phyloP scores from a whole-genome alignment of 23 tunicate genomes.

The Botrylloides violaceus region DNA sequence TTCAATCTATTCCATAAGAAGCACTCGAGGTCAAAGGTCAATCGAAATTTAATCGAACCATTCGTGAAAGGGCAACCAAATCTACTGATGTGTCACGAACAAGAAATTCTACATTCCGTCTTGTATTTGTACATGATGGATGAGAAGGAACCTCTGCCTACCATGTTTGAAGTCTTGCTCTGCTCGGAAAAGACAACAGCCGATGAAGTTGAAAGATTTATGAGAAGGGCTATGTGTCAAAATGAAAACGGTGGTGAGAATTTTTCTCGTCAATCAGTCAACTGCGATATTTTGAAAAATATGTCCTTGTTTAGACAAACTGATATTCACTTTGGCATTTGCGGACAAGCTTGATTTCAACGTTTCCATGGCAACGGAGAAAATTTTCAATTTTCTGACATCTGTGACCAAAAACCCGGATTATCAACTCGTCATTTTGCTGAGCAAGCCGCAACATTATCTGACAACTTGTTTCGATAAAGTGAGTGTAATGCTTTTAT shows the following conservation, averaged over 20 bases:
- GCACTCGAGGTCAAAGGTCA: not conserved
- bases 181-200: slow-evolving; percentile 46
- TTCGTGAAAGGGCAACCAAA: slow-evolving; percentile 40
- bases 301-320: slow-evolving; percentile 15
- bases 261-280: too few species aligned
- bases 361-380: slow-evolving; percentile 47
- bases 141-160: slow-evolving; percentile 45
- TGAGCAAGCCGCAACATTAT: slow-evolving; percentile 48
- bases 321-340: slow-evolving; percentile 39
- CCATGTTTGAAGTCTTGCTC: slow-evolving; percentile 55
- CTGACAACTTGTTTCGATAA: slow-evolving; percentile 54
- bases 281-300: too few species aligned
- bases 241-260: slow-evolving; percentile 2
- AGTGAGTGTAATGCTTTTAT: slow-evolving; percentile 4
- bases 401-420: slow-evolving; percentile 17
- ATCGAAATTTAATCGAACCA: slow-evolving; percentile 19
- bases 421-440: slow-evolving; percentile 38
- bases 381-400: slow-evolving; percentile 31
- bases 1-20: slow-evolving; percentile 7
- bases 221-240: slow-evolving; percentile 46
- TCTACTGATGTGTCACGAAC: slow-evolving; percentile 39
- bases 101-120: slow-evolving; percentile 31
- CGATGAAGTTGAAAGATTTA: slow-evolving; percentile 51
- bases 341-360: slow-evolving; percentile 54
- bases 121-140: slow-evolving; percentile 43